A percentile compares a stretch with the other conserved stretches of the same genome.
Evolutionary conservation across 2,113 vertebrate genomes (phyloP).

Genomic region (Alouatta palliata): DNA sequence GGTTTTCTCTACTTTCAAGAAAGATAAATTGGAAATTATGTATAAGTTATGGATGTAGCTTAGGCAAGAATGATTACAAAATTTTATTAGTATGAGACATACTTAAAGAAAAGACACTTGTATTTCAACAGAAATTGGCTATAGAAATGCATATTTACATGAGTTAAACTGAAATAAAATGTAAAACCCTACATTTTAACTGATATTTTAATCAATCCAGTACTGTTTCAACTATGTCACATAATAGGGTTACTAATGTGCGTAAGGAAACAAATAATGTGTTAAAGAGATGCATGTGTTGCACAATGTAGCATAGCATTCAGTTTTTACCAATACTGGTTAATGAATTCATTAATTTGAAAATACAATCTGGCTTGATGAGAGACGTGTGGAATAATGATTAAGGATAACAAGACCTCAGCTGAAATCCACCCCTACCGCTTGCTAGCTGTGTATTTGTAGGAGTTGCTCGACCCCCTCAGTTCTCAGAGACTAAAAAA

Average conservation of each 20-base stretch:
- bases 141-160: background rate
- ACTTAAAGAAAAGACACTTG: background rate
- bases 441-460: background rate
- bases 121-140: background rate
- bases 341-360: constrained; percentile 45
- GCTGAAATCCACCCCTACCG: background rate
- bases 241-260: background rate
- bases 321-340: background rate
- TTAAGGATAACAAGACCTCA: background rate
- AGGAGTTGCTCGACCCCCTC: background rate
- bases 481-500: background rate
- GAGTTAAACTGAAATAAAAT: constrained; percentile 23
- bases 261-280: background rate
- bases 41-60: background rate
- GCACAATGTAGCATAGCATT: background rate
- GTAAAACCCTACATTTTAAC: background rate
- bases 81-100: background rate
- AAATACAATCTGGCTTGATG: background rate
- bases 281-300: background rate
- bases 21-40: background rate
- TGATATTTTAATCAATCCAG: background rate
- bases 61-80: constrained; percentile 11
- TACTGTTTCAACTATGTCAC: background rate
- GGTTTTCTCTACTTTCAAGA: constrained; percentile 31
- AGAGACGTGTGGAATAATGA: background rate